Conservation (phyloP, 2,797 vertebrate genomes). For the Loris lydekkerianus region DNA sequence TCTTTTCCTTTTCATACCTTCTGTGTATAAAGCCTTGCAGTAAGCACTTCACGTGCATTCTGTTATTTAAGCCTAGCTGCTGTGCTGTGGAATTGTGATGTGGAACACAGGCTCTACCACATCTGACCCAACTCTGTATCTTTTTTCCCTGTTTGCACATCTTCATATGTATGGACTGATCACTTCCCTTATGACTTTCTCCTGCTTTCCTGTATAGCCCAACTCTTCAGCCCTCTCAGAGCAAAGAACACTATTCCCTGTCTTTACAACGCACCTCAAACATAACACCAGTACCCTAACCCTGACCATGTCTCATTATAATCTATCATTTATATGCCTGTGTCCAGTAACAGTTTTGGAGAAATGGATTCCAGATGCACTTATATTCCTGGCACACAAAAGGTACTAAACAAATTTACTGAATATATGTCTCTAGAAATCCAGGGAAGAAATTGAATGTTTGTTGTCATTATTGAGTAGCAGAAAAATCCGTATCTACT, state of each 20-base stretch:
- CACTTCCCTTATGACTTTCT: background rate
- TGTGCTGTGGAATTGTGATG: background rate
- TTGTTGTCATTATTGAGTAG: background rate
- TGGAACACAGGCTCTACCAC: background rate
- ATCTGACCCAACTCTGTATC: background rate
- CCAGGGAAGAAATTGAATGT: background rate
- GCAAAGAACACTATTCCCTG: background rate
- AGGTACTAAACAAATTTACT: background rate
- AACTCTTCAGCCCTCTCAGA: background rate
- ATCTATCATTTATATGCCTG: background rate
- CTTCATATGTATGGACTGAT: background rate
- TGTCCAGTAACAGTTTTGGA: background rate
- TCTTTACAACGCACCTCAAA: background rate
- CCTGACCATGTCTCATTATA: background rate
- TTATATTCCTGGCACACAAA: background rate
- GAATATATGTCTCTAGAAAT: constrained; percentile 34
- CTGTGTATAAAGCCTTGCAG: background rate
- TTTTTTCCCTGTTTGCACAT: background rate
- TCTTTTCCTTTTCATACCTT: background rate
- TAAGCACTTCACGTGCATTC: background rate
- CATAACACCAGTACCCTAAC: background rate
- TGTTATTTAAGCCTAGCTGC: background rate
- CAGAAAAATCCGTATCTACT: constrained; percentile 25
- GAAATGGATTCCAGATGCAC: background rate
- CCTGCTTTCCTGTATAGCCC: background rate